Percentiles rank a stretch among this genome's conserved stretches.
Conservation (phyloP, 2,113 vertebrate genomes). For the Fregetta grallaria region DNA sequence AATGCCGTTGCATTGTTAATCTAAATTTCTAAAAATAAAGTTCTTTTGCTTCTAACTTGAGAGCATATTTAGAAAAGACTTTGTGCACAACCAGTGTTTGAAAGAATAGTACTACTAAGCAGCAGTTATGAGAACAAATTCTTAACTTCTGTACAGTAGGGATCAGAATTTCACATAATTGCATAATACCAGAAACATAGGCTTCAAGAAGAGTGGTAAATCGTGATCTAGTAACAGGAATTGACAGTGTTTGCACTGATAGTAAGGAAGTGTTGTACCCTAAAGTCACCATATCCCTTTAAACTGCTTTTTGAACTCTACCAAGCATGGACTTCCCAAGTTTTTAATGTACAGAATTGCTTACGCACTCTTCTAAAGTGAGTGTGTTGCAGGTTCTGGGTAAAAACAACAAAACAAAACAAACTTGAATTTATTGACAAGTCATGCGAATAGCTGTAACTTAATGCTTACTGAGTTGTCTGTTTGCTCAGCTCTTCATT, state of each 20-base stretch:
- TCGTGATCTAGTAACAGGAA: not conserved
- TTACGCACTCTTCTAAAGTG: not conserved
- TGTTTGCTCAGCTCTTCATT: not conserved
- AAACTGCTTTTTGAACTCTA: not conserved
- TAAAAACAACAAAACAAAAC: not conserved
- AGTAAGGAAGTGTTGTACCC: not conserved
- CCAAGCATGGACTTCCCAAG: not conserved
- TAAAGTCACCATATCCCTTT: not conserved
- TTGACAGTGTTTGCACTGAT: not conserved
- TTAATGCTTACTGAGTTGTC: not conserved
- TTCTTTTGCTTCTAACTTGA: not conserved
- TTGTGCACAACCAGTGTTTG: not conserved
- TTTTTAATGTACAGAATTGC: not conserved
- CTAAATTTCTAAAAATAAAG: fast-evolving
- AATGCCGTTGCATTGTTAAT: not conserved
- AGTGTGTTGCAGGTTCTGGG: not conserved
- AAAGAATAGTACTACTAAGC: not conserved
- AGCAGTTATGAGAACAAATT: not conserved
- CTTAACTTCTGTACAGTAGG: not conserved
- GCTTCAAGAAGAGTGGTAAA: not conserved
- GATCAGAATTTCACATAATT: not conserved
- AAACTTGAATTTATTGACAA: not conserved
- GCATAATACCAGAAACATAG: not conserved
- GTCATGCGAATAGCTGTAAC: not conserved
- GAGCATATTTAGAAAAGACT: not conserved